phyloP scores from a whole-genome alignment of 2,888 invertebrate genomes.

The Agrilus cyanescens region DNA sequence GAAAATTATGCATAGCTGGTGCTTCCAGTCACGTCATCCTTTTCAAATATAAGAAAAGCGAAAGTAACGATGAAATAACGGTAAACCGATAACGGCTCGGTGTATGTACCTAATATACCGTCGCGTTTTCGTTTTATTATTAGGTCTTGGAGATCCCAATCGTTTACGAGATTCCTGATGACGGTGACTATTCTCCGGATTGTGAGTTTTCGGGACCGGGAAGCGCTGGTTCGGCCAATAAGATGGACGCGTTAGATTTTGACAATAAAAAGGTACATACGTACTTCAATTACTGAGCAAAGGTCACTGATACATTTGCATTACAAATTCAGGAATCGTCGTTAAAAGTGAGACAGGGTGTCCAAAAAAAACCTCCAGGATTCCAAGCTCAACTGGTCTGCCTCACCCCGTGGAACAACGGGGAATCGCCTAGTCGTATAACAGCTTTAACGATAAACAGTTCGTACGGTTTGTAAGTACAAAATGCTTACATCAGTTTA shows the following conservation, averaged over 20 bases:
- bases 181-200: conserved; percentile 70
- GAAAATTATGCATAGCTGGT: conserved; percentile 79
- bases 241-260: conserved; percentile 33
- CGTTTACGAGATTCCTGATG: conserved; percentile 69
- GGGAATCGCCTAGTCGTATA: conserved; percentile 72
- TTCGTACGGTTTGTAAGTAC: conserved; percentile 89
- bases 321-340: conserved; percentile 21
- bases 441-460: conserved; percentile 89
- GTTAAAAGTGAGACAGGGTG: conserved; percentile 60
- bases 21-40: conserved; percentile 88
- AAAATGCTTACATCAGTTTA: not conserved
- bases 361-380: conserved; percentile 81
- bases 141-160: conserved; percentile 81
- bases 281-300: not conserved
- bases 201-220: conserved; percentile 49
- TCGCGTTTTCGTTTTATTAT: not conserved
- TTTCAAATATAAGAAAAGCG: conserved; percentile 90
- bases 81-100: conserved; percentile 44
- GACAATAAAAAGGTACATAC: conserved; percentile 40
- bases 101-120: too few relatives aligned
- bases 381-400: conserved; percentile 95
- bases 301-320: not conserved
- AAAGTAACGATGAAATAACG: conserved; percentile 70
- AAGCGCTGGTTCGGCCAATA: conserved; percentile 31
- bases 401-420: conserved; percentile 71